Conservation (phyloP, 2,888 invertebrate species). For the Panopea generosa region DNA sequence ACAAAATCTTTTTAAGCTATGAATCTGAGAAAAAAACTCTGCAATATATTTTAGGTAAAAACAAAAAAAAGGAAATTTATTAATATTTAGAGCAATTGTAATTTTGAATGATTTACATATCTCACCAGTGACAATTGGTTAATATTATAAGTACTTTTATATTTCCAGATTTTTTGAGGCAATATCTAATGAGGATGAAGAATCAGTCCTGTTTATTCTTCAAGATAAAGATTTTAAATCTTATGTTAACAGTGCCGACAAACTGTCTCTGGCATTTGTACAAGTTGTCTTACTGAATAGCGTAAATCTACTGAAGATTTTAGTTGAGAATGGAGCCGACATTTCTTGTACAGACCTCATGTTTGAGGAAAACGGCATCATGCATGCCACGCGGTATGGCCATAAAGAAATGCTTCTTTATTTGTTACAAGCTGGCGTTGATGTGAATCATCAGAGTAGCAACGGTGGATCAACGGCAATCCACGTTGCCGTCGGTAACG, state of each 20-base stretch:
- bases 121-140: no score
- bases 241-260: conserved; percentile 40
- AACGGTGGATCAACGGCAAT: conserved; percentile 62
- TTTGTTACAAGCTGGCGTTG: conserved; percentile 41
- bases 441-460: conserved; percentile 55
- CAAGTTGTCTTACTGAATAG: conserved; percentile 56
- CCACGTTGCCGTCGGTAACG: conserved; percentile 59
- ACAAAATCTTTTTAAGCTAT: no score
- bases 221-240: conserved; percentile 24
- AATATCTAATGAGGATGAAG: conserved; percentile 33
- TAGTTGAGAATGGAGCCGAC: conserved; percentile 44
- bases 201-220: conserved; percentile 24
- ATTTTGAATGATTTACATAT: no score
- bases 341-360: conserved; percentile 41
- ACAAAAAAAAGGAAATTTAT: no score
- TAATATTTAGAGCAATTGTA: no score
- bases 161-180: conserved; percentile 55
- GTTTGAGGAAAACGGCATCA: conserved; percentile 62
- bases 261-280: conserved; percentile 57
- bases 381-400: conserved; percentile 59
- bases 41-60: no score
- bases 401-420: conserved; percentile 53
- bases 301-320: conserved; percentile 35
- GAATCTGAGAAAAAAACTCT: no score
- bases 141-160: not conserved